Percentiles rank a stretch among this genome's conserved stretches.
Conservation (phyloP, 2,888 invertebrate genomes). For the Cylindroiulus punctatus region DNA sequence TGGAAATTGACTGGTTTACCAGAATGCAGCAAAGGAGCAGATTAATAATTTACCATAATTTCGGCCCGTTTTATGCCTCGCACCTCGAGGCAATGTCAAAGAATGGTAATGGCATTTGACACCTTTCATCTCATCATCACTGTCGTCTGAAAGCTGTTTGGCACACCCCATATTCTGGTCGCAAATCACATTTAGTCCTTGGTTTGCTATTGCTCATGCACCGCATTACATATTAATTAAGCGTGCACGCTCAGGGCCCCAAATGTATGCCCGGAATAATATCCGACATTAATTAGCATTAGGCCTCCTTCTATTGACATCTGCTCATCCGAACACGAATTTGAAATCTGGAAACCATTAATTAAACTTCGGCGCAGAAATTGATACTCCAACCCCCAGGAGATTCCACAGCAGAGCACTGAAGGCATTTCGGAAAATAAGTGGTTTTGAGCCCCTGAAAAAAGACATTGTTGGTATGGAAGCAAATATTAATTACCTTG, state of each 20-base stretch:
- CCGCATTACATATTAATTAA: neutral
- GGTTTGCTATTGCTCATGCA: neutral
- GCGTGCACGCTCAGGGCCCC: neutral
- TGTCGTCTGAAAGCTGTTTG: too few relatives aligned
- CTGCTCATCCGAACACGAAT: neutral
- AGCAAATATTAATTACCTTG: constrained; percentile 27
- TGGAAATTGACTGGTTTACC: too few relatives aligned
- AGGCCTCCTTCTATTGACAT: constrained; percentile 5
- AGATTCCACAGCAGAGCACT: neutral
- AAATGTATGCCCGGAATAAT: neutral
- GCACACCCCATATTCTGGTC: neutral
- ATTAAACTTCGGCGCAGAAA: neutral
- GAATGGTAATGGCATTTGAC: too few relatives aligned
- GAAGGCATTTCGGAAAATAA: neutral
- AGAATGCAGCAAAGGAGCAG: too few relatives aligned
- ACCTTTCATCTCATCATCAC: neutral
- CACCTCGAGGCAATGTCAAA: too few relatives aligned
- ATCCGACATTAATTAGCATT: neutral
- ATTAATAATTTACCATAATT: too few relatives aligned
- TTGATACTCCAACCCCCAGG: neutral
- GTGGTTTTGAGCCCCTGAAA: neutral
- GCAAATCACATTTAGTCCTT: too few relatives aligned
- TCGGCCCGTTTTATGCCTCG: too few relatives aligned
- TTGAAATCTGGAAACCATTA: neutral
- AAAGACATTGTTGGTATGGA: neutral